A percentile compares a stretch with the other conserved stretches of the same genome.
These are phyloP conservation scores for Drosophila setifemur DNA, from an alignment of 1,140 invertebrate species.

Conservation along the genomic window DNA sequence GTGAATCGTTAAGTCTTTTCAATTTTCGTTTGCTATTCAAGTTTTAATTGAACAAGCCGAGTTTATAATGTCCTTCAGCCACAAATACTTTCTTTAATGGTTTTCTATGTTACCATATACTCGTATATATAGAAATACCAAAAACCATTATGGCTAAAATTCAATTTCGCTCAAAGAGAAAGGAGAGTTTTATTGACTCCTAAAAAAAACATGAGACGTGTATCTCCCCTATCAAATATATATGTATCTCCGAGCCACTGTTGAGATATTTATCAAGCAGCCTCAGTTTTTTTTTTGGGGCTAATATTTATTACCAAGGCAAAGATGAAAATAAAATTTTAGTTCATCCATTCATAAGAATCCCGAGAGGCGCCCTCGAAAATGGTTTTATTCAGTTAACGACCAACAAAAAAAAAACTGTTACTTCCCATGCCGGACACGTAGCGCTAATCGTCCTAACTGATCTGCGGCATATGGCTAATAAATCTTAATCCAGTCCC, in stretches of 20 bases:
- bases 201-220: neutral
- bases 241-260: neutral
- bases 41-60: no score
- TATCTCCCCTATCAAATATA: neutral
- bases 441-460: slow-evolving; percentile 55
- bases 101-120: no score
- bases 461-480: slow-evolving; percentile 74
- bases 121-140: no score
- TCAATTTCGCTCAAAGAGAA: neutral
- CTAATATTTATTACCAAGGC: slow-evolving; percentile 9
- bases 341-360: slow-evolving; percentile 35
- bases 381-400: neutral
- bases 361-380: neutral
- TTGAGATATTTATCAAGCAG: slow-evolving; percentile 9
- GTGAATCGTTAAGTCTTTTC: neutral
- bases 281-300: neutral
- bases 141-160: no score
- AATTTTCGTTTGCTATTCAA: no score
- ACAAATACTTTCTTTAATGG: no score
- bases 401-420: slow-evolving; percentile 14
- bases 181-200: neutral
- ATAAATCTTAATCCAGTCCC: slow-evolving; percentile 66
- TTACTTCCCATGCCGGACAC: slow-evolving; percentile 57
- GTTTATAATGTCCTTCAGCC: no score
- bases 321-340: slow-evolving; percentile 33